Evolutionary conservation across 2,797 vertebrate genomes (phyloP), one percentile per base, ranked within the genome.

Genomic region (Siniperca scherzeri): DNA sequence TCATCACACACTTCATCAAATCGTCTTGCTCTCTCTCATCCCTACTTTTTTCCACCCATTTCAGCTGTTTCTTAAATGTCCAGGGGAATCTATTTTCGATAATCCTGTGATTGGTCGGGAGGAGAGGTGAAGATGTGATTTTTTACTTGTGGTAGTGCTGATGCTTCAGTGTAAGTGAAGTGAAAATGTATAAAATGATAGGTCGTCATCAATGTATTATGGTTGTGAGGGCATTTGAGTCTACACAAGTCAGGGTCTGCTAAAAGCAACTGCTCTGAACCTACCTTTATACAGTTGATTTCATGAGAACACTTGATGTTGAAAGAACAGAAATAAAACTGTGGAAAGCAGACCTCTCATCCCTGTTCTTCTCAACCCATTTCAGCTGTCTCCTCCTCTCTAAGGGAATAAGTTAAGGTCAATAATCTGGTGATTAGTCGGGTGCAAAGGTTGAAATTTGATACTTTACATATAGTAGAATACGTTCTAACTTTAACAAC

Each of bases 1-100:
- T 93, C 92, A 90, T 92, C 84, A 71, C 83, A 86, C 85, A 91
- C 81, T 90, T 90, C 81, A 91, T 92, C 88, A 89, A 79, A 88
- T 81, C 33, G 17, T 87, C 64, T 70, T 66, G 73, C 74, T n/a
- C 64, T 80, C 81, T 78, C 52, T 80, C 67, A 70, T 81, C 66
- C 52, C 38, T 66, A 64, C 53, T 61, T 82, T 56, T 67, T 71
- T 56, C n/a, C 46, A 70, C 48, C 46, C 42, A 57, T 82, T 88
- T 86, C 64, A 82, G 57, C 70, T 48, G 38, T 84, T 85, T 79
- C 53, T 76, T 36, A 53, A 36, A 83, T 78, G 74, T 87, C 70
- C 44, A 25, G 74, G 81, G 87, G 88, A 87, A 90, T 87, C 65
- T 56, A 44, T 86, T 85, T 74, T 74, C 71, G 57, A 85, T 84